Evolutionary conservation across 1,140 invertebrate genomes (phyloP), one percentile per base, ranked within the genome.

Genomic region (Drosophila leontia): DNA sequence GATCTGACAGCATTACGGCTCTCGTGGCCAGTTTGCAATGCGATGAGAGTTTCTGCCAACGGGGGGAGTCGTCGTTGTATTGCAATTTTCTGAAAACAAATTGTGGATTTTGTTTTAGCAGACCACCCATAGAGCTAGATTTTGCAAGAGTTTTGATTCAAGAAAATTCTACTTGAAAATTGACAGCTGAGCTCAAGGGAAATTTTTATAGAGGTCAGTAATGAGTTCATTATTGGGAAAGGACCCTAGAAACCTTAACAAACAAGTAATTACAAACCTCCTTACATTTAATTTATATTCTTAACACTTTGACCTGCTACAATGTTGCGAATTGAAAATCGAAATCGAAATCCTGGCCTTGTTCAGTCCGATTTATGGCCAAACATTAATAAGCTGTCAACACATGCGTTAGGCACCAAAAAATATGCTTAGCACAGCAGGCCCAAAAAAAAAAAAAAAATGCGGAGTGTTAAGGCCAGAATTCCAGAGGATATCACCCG

Each of bases 371-470:
- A 92, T 88, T 88, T 91, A 92, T 92, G 68, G 67, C 80, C 56
- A 34, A 44, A 83, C 91, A 92, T 92, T 92, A 92, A 92, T 91
- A 92, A 91, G 83, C 91, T 92, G 91, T 92, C 91, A 92, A 92
- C 91, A 92, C 91, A 78, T 91, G 77, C 80, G 80, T 92, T 92
- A 81, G 85, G 67, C 78, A 62, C 80, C 48, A 71, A 80, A 69
- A 76, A 78, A 71, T 76, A 64, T 60, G 47, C 47, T 19, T 35
- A 60, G 12, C 47, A 19, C 51, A 34, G 37, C 17, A 57, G 56
- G 53, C 19, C 48, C 37, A 48, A 55, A 50, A 47, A 45, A n/a
- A n/a, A n/a, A n/a, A n/a, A n/a, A 6, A 61, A 42, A 6, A 61
- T 19, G 12, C 26, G 29, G 34, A 74, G 47, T 59, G 64, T 76